These are phyloP conservation scores for Dicerorhinus sumatrensis DNA, from an alignment of 2,113 vertebrate species.

Conservation along the genomic window DNA sequence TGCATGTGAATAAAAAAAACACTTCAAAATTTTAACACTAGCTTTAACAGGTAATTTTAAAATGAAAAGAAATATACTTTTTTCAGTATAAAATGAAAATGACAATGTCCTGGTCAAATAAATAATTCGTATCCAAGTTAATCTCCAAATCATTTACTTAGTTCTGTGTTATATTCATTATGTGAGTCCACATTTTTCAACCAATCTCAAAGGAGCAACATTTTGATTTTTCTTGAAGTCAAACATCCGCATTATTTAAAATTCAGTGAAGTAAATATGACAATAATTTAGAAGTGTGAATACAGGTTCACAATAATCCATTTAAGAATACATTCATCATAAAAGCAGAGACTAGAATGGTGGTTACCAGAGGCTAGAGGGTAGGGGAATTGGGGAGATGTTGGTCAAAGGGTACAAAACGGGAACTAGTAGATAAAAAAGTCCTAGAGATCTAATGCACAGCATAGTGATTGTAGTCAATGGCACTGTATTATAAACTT, in stretches of 20 bases:
- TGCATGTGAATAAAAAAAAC: not conserved
- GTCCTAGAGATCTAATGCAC: not conserved
- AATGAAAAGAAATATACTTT: conserved; percentile 5
- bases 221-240: not conserved
- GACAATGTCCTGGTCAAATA: not conserved
- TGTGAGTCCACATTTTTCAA: not conserved
- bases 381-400: not conserved
- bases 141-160: not conserved
- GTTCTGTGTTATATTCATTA: not conserved
- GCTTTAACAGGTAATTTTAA: not conserved
- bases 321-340: not conserved
- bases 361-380: not conserved
- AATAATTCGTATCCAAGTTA: conserved; percentile 3
- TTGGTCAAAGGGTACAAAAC: not conserved
- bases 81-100: not conserved
- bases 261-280: not conserved
- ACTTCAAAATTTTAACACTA: not conserved
- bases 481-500: not conserved
- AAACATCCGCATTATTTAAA: conserved; percentile 14
- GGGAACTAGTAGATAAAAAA: not conserved
- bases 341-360: not conserved
- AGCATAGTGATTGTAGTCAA: not conserved
- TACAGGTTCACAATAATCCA: not conserved
- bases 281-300: not conserved
- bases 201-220: not conserved